phyloP scores from a whole-genome alignment of 2,797 vertebrate genomes.

The Melanogrammus aeglefinus region DNA sequence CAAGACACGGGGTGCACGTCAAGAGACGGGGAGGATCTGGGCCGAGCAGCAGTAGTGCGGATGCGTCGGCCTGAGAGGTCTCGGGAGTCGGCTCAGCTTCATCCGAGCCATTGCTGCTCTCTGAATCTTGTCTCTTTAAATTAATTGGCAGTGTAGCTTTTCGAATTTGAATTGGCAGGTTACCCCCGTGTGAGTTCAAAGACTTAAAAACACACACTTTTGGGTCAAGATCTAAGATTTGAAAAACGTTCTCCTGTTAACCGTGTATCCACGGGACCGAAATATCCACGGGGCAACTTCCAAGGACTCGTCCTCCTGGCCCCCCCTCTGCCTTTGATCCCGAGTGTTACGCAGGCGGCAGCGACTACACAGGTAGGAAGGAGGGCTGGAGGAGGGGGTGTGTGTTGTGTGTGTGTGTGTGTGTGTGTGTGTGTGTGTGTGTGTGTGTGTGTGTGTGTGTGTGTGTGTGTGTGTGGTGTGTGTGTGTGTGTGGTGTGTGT shows the following conservation, averaged over 20 bases:
- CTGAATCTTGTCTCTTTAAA: background rate
- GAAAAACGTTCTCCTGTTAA: background rate
- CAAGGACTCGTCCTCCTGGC: background rate
- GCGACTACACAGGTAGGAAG: conserved; percentile 36
- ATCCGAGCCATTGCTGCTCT: background rate
- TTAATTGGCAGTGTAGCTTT: background rate
- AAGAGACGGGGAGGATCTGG: background rate
- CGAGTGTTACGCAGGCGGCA: conserved; percentile 29
- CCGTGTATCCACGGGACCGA: background rate
- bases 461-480: too few relatives aligned
- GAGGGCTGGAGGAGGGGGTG: conserved; percentile 21
- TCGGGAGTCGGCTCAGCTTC: background rate
- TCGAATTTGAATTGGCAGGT: background rate
- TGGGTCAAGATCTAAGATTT: background rate
- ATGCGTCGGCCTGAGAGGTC: background rate
- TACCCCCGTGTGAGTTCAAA: background rate
- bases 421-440: too few relatives aligned
- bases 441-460: too few relatives aligned
- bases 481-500: too few relatives aligned
- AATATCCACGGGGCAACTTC: background rate
- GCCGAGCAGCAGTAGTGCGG: background rate
- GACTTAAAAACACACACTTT: background rate
- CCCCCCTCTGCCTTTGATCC: conserved; percentile 34
- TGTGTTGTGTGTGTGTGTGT: too few relatives aligned
- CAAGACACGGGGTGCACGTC: background rate